Evolutionary conservation across 1,140 invertebrate species (phyloP), one percentile per base, ranked within the genome.

Genomic region (Orussus abietinus): DNA sequence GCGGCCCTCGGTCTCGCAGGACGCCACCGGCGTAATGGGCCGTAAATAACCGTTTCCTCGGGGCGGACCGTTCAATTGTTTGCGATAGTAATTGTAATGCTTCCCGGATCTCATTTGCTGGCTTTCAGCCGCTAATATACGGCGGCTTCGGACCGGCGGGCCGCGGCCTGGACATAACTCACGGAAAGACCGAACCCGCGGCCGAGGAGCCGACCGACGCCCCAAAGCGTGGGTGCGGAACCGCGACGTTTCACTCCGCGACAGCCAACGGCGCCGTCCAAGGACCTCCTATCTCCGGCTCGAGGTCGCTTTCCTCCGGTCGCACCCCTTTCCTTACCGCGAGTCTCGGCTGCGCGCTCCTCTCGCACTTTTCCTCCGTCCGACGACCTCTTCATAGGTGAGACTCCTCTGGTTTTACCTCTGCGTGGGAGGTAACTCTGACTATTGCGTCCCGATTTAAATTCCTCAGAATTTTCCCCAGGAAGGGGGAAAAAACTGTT

Each of bases 31-130:
- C 51, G 59, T 59, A 59, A 61, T 62, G 45, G 58, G 51, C 42
- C 47, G 52, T 57, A 63, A 63, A 59, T 63, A 59, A 59, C 43
- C 41, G 38, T 59, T 59, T 59, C 33, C 47, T 52, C 41, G 42
- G 43, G 35, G 42, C 25, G 41, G 58, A 54, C 59, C 55, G n/a
- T n/a, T n/a, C n/a, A n/a, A 63, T 61, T 59, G 58, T 63, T 63
- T 62, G 53, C 55, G 42, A 58, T 57, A 53, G 55, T 64, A 64
- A 64, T 62, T 62, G 57, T 64, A 59, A 62, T 62, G 59, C 62
- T 61, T 62, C 55, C 51, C 47, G 55, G 57, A 62, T 59, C 59
- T 63, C 59, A 63, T 62, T 63, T 63, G 55, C 53, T 59, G 52
- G 57, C 55, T 63, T 63, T 63, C 61, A 62, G 51, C 34, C 37